Conservation (phyloP, 2,113 vertebrate genomes). For the Percopsis transmontana region DNA sequence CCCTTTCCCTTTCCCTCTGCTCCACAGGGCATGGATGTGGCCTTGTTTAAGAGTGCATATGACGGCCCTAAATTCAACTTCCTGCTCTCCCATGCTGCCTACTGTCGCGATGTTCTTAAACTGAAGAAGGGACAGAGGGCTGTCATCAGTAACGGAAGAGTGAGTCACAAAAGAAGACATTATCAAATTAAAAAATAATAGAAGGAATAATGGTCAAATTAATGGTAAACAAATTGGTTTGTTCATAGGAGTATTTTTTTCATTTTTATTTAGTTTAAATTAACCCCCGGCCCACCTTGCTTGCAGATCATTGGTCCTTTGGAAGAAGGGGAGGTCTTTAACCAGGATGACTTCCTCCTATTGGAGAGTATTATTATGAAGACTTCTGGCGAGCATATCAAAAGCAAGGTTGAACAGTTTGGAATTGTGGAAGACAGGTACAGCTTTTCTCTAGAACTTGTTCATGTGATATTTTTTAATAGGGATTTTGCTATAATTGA, state of each 20-base stretch:
- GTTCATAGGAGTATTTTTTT: too few species aligned
- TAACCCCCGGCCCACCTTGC: neutral
- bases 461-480: too few species aligned
- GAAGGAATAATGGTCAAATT: too few species aligned
- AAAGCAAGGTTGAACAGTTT: slow-evolving; percentile 88
- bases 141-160: slow-evolving; percentile 96
- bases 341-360: slow-evolving; percentile 96
- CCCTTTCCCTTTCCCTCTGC: slow-evolving; percentile 3
- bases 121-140: slow-evolving; percentile 92
- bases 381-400: slow-evolving; percentile 95
- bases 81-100: slow-evolving; percentile 89
- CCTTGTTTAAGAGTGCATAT: slow-evolving; percentile 87
- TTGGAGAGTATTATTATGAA: slow-evolving; percentile 94
- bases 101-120: slow-evolving; percentile 92
- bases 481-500: too few species aligned
- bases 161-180: slow-evolving; percentile 66
- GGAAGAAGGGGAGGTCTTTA: slow-evolving; percentile 90
- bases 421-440: slow-evolving; percentile 92
- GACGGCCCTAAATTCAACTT: slow-evolving; percentile 87
- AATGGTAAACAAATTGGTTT: too few species aligned
- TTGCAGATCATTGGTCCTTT: slow-evolving; percentile 91
- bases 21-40: slow-evolving; percentile 91
- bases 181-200: neutral
- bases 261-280: too few species aligned
- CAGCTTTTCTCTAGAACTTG: neutral